phyloP scores from a whole-genome alignment of 2,888 invertebrate species.

The Troglohyphantes excavatus region DNA sequence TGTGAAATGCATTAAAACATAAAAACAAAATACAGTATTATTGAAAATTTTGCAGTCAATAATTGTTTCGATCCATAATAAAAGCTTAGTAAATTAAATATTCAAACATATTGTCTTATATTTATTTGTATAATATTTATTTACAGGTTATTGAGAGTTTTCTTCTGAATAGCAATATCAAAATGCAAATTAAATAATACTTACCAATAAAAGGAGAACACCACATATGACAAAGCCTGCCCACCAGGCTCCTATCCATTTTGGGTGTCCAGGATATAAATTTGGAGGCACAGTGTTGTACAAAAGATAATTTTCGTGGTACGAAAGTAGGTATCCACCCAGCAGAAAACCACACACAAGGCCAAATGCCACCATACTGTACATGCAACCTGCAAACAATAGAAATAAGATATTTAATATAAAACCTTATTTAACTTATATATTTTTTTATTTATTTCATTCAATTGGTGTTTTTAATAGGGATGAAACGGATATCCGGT shows the following conservation, averaged over 20 bases:
- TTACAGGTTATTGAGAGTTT: background rate
- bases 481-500: no score
- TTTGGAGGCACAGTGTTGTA: conserved; percentile 81
- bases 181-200: background rate
- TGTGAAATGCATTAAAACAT: no score
- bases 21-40: no score
- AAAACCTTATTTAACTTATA: no score
- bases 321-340: conserved; percentile 94
- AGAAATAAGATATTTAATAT: background rate
- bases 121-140: no score
- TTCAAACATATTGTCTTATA: no score
- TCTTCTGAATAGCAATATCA: no score
- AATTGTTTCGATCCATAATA: no score
- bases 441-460: no score
- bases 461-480: no score
- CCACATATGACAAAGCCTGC: conserved; percentile 96
- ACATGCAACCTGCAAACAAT: conserved; percentile 90
- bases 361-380: conserved; percentile 97
- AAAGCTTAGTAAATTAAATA: no score
- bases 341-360: conserved; percentile 96
- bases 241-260: conserved; percentile 98
- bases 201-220: conserved; percentile 89
- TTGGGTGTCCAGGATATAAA: conserved; percentile 90
- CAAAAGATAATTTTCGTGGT: conserved; percentile 95
- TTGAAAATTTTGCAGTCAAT: no score